Base-by-base conservation (phyloP, 2,888 invertebrate species). In the Lamproptera curius region DNA sequence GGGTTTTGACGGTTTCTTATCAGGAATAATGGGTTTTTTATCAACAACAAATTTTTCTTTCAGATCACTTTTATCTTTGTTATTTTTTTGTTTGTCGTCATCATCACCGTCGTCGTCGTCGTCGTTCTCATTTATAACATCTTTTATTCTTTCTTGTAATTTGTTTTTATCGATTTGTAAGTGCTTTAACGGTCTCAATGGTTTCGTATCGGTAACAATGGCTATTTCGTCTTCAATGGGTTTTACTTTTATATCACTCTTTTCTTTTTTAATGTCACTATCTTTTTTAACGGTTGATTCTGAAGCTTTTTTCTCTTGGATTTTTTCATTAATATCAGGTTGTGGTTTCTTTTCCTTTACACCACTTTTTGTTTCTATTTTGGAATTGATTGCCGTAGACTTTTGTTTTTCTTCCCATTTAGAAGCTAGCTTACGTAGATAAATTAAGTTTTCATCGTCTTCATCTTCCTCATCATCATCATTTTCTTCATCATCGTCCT, bases 391-490 rank as follows among this genome's bases (percentile, higher is more conserved):
- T 43, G 49, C 61, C 50, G 42, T 43, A 16, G 43, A 47, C 55
- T 58, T 61, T 15, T 53, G 42, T 51, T 55, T 37, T 46, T 65
- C 64, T 49, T 63, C 53, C 52, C 51, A 37, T 46, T 58, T 67
- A 14, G 66, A 65, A 51, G 61, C 64, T 16, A 49, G 16, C 16
- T 49, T 13, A 11, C 40, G 20, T 6, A 49, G 44, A 44, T 49
- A 49, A 20, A 43, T 40, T 16, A 49, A 40, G 31, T 49, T 49
- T 40, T 49, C 49, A 28, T 49, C 17, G 1, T 11, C 67, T 1
- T 72, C 66, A 16, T 67, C 61, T 5, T 65, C 63, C 38, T 70
- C 68, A 52, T 70, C 70, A 15, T 76, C 72, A 50, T 71, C 73
- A 20, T 61, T 67, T 14, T 66, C 59, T 20, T 68, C 65, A 43